Conservation (phyloP, 1,140 invertebrate species). For the Tribolium madens region DNA sequence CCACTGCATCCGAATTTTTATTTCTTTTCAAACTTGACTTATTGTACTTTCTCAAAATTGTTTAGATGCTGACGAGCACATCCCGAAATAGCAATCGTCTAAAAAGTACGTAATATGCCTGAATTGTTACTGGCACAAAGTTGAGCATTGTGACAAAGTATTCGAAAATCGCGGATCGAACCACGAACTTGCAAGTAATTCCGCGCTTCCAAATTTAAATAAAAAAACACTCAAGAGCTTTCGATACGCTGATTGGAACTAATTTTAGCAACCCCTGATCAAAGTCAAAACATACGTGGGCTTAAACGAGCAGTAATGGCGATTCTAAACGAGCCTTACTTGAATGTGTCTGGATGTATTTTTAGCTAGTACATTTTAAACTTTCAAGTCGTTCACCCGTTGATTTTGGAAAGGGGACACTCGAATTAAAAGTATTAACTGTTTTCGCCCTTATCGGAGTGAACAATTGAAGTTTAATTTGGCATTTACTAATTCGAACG, state of each 20-base stretch:
- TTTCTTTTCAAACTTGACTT: slow-evolving; percentile 38
- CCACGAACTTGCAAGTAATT: slow-evolving; percentile 19
- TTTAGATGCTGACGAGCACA: slow-evolving; percentile 45
- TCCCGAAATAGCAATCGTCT: slow-evolving; percentile 44
- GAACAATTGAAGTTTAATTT: slow-evolving; percentile 20
- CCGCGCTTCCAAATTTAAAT: neutral
- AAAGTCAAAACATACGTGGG: slow-evolving; percentile 19
- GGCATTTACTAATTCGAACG: neutral
- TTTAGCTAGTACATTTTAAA: slow-evolving; percentile 47
- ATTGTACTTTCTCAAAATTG: slow-evolving; percentile 46
- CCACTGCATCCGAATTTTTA: slow-evolving; percentile 9
- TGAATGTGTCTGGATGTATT: slow-evolving; percentile 41
- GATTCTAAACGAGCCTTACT: slow-evolving; percentile 36
- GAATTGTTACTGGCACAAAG: slow-evolving; percentile 36
- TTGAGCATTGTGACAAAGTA: neutral
- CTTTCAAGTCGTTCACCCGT: slow-evolving; percentile 46
- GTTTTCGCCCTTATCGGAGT: slow-evolving; percentile 1
- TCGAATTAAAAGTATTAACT: neutral
- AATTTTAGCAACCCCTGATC: slow-evolving; percentile 29
- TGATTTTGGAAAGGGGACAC: slow-evolving; percentile 10
- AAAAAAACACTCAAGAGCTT: slow-evolving; percentile 4
- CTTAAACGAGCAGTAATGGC: slow-evolving; percentile 18
- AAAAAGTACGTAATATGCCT: slow-evolving; percentile 40
- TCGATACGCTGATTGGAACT: slow-evolving; percentile 21
- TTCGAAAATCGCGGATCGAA: neutral